A percentile compares a stretch with the other conserved stretches of the same genome.
phyloP scores from a whole-genome alignment of 2,888 invertebrate species.

The Gymnocheta viridis region DNA sequence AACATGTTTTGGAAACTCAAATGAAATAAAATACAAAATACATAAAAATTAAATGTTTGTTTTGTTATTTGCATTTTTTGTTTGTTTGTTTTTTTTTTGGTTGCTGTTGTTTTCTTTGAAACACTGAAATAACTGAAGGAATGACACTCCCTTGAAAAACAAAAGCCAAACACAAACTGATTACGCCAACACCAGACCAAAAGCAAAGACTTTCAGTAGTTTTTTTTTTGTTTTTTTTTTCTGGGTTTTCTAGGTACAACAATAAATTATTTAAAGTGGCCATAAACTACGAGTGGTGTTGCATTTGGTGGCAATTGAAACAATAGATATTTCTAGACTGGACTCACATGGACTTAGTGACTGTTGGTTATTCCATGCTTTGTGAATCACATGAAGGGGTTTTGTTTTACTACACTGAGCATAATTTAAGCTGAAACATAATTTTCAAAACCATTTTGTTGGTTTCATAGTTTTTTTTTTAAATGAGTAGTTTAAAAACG shows the following conservation, averaged over 20 bases:
- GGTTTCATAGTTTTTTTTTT: too few species aligned
- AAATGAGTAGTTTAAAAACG: too few species aligned
- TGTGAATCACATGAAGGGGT: slow-evolving; percentile 7
- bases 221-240: slow-evolving; percentile 27
- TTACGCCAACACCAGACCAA: not conserved
- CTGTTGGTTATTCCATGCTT: not conserved
- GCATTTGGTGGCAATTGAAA: slow-evolving; percentile 33
- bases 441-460: too few species aligned
- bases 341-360: not conserved
- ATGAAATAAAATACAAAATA: slow-evolving; percentile 33
- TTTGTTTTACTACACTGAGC: slow-evolving; percentile 9
- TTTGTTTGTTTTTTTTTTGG: not conserved
- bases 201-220: not conserved
- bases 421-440: not conserved
- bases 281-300: slow-evolving; percentile 46
- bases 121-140: slow-evolving; percentile 9
- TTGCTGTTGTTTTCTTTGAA: not conserved
- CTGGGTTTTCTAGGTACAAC: slow-evolving; percentile 48
- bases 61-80: slow-evolving; percentile 1
- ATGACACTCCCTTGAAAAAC: slow-evolving; percentile 58
- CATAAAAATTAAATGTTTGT: not conserved
- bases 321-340: slow-evolving; percentile 34
- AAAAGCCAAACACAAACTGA: slow-evolving; percentile 30
- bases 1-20: slow-evolving; percentile 51
- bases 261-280: slow-evolving; percentile 61